A percentile compares a stretch with the other conserved stretches of the same genome.
These are phyloP conservation scores for Patella vulgata DNA, from an alignment of 1,140 invertebrate genomes.

Conservation along the genomic window DNA sequence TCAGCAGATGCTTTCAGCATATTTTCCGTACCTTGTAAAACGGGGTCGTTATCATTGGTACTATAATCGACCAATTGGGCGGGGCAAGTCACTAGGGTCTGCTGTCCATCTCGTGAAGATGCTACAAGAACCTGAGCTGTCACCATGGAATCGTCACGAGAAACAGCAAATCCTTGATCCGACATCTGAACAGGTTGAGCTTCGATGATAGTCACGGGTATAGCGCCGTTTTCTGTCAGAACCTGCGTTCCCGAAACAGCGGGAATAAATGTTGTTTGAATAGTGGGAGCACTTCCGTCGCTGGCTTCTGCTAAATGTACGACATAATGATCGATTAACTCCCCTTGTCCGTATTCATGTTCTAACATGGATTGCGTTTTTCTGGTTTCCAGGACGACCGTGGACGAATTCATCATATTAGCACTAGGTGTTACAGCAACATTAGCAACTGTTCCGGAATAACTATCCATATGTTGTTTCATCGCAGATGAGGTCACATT, in stretches of 20 bases:
- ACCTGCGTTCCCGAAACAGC: slow-evolving; percentile 32
- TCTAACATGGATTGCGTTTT: slow-evolving; percentile 2
- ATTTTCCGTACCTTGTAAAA: slow-evolving; percentile 49
- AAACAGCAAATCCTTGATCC: slow-evolving; percentile 24
- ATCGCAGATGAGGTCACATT: neutral
- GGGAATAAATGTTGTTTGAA: slow-evolving; percentile 52
- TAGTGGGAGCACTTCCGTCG: slow-evolving; percentile 36
- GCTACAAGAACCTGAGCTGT: slow-evolving; percentile 28
- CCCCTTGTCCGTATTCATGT: neutral
- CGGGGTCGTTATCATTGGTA: slow-evolving; percentile 36
- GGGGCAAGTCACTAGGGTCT: slow-evolving; percentile 37
- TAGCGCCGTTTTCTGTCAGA: slow-evolving; percentile 15
- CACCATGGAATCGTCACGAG: slow-evolving; percentile 22
- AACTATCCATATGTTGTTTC: neutral
- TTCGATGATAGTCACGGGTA: slow-evolving; percentile 56
- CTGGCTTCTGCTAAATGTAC: slow-evolving; percentile 50
- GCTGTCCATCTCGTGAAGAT: slow-evolving; percentile 25
- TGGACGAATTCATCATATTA: neutral
- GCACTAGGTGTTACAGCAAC: neutral
- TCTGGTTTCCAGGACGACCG: neutral
- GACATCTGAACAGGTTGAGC: slow-evolving; percentile 43
- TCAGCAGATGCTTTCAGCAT: slow-evolving; percentile 49
- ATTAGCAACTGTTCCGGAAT: neutral
- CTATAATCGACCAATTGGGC: slow-evolving; percentile 42
- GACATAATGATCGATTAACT: slow-evolving; percentile 46